Percentiles rank a stretch among this genome's conserved stretches.
Evolutionary conservation across 2,888 invertebrate genomes (phyloP).

Genomic region (Syritta pipiens): DNA sequence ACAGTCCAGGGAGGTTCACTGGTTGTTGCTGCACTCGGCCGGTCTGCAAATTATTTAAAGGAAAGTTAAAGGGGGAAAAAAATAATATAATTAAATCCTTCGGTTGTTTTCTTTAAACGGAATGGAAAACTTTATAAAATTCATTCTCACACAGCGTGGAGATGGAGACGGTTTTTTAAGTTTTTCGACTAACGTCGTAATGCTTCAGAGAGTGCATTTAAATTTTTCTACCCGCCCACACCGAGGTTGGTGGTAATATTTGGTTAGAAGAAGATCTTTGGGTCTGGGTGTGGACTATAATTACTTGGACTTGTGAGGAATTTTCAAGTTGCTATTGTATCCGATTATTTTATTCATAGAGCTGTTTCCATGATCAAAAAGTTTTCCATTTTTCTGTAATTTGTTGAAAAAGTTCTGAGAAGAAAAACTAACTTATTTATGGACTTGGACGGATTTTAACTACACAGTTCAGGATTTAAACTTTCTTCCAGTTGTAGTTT

Average conservation of each 20-base stretch:
- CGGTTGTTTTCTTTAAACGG: conserved; percentile 28
- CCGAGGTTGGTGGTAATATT: conserved; percentile 5
- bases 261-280: conserved; percentile 21
- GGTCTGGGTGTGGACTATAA: conserved; percentile 7
- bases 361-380: no score
- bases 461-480: no score
- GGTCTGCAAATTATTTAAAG: conserved; percentile 25
- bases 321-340: not conserved
- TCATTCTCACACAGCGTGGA: no score
- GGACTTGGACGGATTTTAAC: no score
- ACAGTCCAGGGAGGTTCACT: not conserved
- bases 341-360: not conserved
- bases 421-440: no score
- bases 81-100: conserved; percentile 44
- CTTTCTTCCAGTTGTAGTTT: no score
- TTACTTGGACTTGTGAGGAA: conserved; percentile 15
- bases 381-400: no score
- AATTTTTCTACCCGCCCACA: not conserved
- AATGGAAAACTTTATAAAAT: conserved; percentile 43
- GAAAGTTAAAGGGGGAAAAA: conserved; percentile 37
- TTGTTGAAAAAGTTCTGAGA: no score
- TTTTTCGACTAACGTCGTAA: not conserved
- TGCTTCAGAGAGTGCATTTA: conserved; percentile 8
- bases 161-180: no score
- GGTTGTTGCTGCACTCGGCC: not conserved